Evolutionary conservation across 2,888 invertebrate species (phyloP).

Genomic region (Himalopsyche japonica): DNA sequence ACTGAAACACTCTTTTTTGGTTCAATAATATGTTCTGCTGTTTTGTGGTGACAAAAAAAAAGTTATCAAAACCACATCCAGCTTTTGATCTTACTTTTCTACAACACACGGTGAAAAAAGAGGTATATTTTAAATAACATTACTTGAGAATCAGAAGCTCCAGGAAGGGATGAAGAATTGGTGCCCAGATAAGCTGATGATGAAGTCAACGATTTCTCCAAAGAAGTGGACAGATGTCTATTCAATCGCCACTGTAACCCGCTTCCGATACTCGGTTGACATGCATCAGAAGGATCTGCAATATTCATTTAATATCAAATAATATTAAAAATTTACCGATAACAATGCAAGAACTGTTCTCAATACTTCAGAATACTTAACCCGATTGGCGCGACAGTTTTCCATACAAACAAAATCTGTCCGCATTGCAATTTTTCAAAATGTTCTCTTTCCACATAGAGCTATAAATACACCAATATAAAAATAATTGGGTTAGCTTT

Average conservation of each 20-base stretch:
- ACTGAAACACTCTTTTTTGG: too few relatives aligned
- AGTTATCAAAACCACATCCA: not conserved
- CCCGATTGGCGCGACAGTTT: too few relatives aligned
- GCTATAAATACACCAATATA: too few relatives aligned
- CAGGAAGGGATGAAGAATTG: not conserved
- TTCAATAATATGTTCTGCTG: too few relatives aligned
- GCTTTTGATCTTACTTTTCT: not conserved
- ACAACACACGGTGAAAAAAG: not conserved
- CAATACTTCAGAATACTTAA: not conserved
- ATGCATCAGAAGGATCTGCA: conserved; percentile 44
- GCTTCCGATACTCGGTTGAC: conserved; percentile 46
- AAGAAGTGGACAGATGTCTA: conserved; percentile 58
- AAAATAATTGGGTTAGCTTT: too few relatives aligned
- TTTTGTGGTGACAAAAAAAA: too few relatives aligned
- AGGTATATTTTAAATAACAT: conserved; percentile 35
- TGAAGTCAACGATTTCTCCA: conserved; percentile 47
- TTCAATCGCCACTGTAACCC: conserved; percentile 54
- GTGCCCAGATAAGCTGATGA: conserved; percentile 48
- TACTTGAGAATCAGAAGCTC: conserved; percentile 58
- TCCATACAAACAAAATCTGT: too few relatives aligned
- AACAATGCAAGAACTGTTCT: not conserved
- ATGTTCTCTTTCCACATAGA: too few relatives aligned
- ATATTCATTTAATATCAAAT: conserved; percentile 19
- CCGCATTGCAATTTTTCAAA: too few relatives aligned
- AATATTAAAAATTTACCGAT: not conserved